Evolutionary conservation across 2,113 vertebrate genomes (phyloP).

Genomic region (Chinchilla lanigera): DNA sequence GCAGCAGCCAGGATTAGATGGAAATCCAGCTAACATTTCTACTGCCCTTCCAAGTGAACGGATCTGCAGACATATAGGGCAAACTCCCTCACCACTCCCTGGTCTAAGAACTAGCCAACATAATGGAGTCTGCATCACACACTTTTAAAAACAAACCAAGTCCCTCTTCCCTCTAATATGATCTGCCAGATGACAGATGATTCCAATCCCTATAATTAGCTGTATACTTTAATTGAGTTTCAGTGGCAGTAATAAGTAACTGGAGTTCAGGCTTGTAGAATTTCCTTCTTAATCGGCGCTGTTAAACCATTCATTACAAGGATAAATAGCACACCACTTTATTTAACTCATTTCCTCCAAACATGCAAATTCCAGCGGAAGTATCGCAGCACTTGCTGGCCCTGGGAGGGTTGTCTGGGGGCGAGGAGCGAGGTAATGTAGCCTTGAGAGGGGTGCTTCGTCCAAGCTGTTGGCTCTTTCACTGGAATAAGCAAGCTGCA

Average conservation of each 20-base stretch:
- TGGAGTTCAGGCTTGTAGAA: constrained; percentile 68
- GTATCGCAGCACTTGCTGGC: constrained; percentile 64
- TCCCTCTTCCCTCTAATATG: constrained; percentile 59
- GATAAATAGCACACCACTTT: constrained; percentile 74
- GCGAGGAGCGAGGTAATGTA: neutral
- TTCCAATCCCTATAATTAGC: constrained; percentile 78
- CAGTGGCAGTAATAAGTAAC: constrained; percentile 81
- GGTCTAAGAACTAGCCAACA: constrained; percentile 54
- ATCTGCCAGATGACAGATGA: constrained; percentile 78
- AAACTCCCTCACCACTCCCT: neutral
- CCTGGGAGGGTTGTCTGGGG: constrained; percentile 72
- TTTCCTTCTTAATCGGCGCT: constrained; percentile 80
- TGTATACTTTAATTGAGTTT: constrained; percentile 82
- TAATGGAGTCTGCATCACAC: constrained; percentile 12
- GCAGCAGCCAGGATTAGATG: neutral
- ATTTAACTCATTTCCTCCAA: constrained; percentile 72
- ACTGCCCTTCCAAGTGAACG: neutral
- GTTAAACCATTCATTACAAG: constrained; percentile 74
- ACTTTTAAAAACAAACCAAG: constrained; percentile 62
- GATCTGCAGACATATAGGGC: neutral
- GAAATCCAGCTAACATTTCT: neutral
- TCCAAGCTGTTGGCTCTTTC: constrained; percentile 74
- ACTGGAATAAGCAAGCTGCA: constrained; percentile 69
- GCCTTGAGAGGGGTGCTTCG: constrained; percentile 50
- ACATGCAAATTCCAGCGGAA: constrained; percentile 70